Conservation (phyloP, 2,113 vertebrate genomes). For the Orycteropus afer region DNA sequence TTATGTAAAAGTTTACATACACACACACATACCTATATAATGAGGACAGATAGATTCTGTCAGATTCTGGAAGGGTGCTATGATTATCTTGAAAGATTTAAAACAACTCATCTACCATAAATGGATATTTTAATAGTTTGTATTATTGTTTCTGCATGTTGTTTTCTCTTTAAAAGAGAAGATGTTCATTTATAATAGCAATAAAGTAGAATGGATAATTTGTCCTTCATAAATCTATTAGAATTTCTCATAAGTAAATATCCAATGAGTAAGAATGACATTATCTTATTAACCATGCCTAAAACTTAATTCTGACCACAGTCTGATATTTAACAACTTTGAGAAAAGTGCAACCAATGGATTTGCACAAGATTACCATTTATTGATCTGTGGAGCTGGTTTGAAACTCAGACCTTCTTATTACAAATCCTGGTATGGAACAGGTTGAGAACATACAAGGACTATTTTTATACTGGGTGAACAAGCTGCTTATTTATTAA, state of each 20-base stretch:
- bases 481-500: not conserved
- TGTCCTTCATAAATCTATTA: not conserved
- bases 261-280: not conserved
- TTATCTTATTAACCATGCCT: not conserved
- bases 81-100: not conserved
- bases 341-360: not conserved
- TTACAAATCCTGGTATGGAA: not conserved
- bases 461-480: not conserved
- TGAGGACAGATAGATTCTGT: not conserved
- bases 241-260: not conserved
- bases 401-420: not conserved
- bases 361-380: not conserved
- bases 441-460: not conserved
- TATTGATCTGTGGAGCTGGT: fast-evolving
- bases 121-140: not conserved
- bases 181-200: not conserved
- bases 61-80: not conserved
- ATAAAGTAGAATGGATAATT: not conserved
- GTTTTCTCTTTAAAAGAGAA: not conserved
- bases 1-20: too few relatives aligned
- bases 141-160: not conserved
- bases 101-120: not conserved
- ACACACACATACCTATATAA: fast-evolving
- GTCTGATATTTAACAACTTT: fast-evolving
- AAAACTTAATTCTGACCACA: not conserved